These are phyloP conservation scores for Noctua janthina DNA, from an alignment of 2,888 invertebrate species.

Conservation along the genomic window DNA sequence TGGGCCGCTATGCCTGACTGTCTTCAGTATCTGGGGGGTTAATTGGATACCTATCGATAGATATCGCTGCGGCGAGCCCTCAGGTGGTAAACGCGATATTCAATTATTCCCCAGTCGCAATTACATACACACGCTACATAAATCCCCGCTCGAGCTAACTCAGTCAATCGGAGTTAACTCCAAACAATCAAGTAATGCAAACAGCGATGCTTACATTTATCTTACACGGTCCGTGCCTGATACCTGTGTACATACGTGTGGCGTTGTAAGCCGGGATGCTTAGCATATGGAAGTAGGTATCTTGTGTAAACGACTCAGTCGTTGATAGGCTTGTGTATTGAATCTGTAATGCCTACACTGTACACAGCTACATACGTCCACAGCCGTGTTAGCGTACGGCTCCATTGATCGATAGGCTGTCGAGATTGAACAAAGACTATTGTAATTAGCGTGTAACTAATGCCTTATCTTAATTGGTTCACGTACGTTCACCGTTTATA, in stretches of 20 bases:
- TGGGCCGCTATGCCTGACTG: conserved; percentile 59
- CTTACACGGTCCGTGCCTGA: conserved; percentile 50
- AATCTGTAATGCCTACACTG: conserved; percentile 63
- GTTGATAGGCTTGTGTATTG: conserved; percentile 71
- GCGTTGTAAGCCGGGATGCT: conserved; percentile 63
- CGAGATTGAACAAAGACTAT: conserved; percentile 56
- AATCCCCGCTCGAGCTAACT: conserved; percentile 61
- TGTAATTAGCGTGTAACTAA: conserved; percentile 54
- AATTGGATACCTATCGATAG: conserved; percentile 76
- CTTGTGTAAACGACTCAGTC: conserved; percentile 72
- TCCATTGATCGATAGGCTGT: conserved; percentile 45
- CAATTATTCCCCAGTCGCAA: conserved; percentile 76
- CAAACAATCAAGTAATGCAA: conserved; percentile 83
- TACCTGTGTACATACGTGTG: conserved; percentile 61
- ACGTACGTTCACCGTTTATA: conserved; percentile 17
- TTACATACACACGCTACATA: conserved; percentile 68
- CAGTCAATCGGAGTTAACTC: conserved; percentile 76
- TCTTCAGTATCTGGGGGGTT: conserved; percentile 69
- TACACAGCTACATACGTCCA: conserved; percentile 41
- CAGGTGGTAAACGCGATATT: conserved; percentile 77
- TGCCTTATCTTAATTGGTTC: conserved; percentile 54
- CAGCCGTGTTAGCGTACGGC: conserved; percentile 12
- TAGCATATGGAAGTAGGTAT: conserved; percentile 70
- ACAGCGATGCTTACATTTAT: conserved; percentile 70
- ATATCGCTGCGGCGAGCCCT: conserved; percentile 71